These are phyloP conservation scores for Asobara japonica DNA, from an alignment of 1,140 invertebrate species.

Conservation along the genomic window DNA sequence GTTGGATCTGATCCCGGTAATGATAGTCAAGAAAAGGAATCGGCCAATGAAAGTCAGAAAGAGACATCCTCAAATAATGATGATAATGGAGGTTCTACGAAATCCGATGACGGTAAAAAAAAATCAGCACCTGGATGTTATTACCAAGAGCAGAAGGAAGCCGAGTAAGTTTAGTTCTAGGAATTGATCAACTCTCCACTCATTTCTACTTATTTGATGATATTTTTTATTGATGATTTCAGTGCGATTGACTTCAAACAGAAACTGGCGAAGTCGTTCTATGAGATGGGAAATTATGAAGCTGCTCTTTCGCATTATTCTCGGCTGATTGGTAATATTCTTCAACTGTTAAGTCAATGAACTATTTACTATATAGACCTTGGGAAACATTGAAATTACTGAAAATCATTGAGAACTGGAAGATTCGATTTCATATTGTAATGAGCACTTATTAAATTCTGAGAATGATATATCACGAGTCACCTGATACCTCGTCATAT, in stretches of 20 bases:
- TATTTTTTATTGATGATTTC: background rate
- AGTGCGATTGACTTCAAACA: background rate
- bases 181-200: background rate
- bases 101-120: background rate
- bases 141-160: background rate
- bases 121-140: background rate
- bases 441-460: too few species aligned
- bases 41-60: background rate
- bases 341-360: background rate
- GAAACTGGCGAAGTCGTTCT: background rate
- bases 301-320: background rate
- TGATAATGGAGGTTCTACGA: background rate
- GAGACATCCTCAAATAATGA: background rate
- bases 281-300: background rate
- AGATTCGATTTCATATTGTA: too few species aligned
- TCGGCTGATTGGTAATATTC: conserved; percentile 12
- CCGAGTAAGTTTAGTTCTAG: background rate
- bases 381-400: too few species aligned
- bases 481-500: too few species aligned
- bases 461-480: too few species aligned
- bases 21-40: background rate
- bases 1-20: too few species aligned
- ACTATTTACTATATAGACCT: background rate
- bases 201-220: background rate
- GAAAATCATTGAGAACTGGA: too few species aligned